These are phyloP conservation scores for Leptopilina syphax DNA, from an alignment of 2,888 invertebrate species.

Conservation along the genomic window DNA sequence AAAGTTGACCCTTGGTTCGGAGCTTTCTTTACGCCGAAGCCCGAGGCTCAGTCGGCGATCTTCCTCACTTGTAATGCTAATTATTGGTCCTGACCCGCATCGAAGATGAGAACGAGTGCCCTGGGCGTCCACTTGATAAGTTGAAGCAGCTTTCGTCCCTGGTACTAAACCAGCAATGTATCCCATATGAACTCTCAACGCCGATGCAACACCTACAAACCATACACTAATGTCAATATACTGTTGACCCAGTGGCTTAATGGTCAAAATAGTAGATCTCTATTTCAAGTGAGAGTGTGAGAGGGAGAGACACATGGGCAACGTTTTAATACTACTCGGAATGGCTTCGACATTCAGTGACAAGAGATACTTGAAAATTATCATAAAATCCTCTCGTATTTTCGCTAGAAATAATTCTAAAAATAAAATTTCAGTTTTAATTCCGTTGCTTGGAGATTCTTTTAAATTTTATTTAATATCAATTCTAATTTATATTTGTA, in stretches of 20 bases:
- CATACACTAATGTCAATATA: conserved; percentile 24
- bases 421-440: too few species aligned
- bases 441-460: too few species aligned
- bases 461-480: too few species aligned
- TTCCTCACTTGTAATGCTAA: conserved; percentile 73
- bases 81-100: conserved; percentile 74
- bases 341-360: background rate
- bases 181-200: conserved; percentile 85
- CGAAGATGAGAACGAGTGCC: conserved; percentile 69
- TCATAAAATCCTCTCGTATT: too few species aligned
- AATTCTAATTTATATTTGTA: too few species aligned
- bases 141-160: conserved; percentile 78
- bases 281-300: background rate
- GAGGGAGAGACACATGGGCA: background rate
- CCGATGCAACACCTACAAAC: conserved; percentile 81
- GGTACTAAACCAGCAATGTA: conserved; percentile 85
- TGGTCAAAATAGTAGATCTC: background rate
- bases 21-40: conserved; percentile 71
- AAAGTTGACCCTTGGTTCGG: conserved; percentile 84
- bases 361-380: background rate
- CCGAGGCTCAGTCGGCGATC: conserved; percentile 72
- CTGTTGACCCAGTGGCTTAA: background rate
- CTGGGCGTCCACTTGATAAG: conserved; percentile 71
- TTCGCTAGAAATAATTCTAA: too few species aligned
- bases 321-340: conserved; percentile 5